A percentile compares a stretch with the other conserved stretches of the same genome.
These are phyloP conservation scores for Propithecus coquereli DNA, from an alignment of 2,113 vertebrate species.

Conservation along the genomic window DNA sequence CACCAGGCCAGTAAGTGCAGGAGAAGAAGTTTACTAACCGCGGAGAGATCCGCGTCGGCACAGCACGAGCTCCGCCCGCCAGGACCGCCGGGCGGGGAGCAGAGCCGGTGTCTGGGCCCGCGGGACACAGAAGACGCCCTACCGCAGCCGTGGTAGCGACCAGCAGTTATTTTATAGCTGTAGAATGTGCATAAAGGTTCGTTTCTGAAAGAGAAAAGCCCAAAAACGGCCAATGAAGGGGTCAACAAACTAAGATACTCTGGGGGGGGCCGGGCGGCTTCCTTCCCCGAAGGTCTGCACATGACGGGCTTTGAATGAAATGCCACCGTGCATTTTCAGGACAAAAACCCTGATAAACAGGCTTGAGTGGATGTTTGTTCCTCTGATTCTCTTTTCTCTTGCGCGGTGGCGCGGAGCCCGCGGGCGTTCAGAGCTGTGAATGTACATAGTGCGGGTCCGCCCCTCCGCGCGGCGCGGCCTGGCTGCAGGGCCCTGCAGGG, in stretches of 20 bases:
- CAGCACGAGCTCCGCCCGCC: background rate
- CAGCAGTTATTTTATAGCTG: background rate
- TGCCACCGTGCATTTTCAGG: background rate
- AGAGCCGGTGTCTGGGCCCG: background rate
- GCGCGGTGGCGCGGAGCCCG: fast-evolving
- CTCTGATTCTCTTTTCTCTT: background rate
- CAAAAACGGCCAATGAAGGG: slow-evolving; percentile 12
- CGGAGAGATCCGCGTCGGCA: background rate
- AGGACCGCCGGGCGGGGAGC: background rate
- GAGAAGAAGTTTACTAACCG: background rate
- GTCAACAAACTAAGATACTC: slow-evolving; percentile 1
- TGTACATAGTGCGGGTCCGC: background rate
- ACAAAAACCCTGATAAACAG: slow-evolving; percentile 49
- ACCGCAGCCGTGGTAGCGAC: background rate
- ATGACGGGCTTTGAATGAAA: slow-evolving; percentile 52
- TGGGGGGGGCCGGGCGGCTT: fast-evolving
- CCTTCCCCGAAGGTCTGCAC: background rate
- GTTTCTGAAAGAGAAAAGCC: background rate
- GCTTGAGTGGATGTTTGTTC: slow-evolving; percentile 30
- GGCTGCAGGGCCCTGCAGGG: background rate
- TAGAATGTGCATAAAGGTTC: background rate
- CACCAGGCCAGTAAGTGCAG: background rate
- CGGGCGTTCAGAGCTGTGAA: background rate
- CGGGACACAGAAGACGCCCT: background rate
- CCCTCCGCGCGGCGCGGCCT: background rate